Evolutionary conservation across 2,113 vertebrate genomes (phyloP).

Genomic region (Ameiurus melas): DNA sequence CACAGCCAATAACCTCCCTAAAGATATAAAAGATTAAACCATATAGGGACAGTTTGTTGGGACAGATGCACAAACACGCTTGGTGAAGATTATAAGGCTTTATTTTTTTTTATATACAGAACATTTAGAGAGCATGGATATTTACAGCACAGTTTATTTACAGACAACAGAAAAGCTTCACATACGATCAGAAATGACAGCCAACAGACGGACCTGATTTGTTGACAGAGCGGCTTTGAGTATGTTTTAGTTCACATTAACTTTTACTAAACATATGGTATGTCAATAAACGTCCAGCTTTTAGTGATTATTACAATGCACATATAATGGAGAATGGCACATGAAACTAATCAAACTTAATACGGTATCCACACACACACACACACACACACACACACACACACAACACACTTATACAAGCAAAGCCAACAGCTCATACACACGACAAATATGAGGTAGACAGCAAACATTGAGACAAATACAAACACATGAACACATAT

Average conservation of each 20-base stretch:
- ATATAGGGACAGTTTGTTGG: background rate
- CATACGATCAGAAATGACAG: constrained; percentile 28
- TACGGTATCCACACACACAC: constrained; percentile 44
- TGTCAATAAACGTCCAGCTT: constrained; percentile 34
- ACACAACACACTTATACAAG: constrained; percentile 39
- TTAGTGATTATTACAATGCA: constrained; percentile 26
- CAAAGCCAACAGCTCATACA: constrained; percentile 55
- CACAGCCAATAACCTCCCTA: background rate
- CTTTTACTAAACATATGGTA: constrained; percentile 5
- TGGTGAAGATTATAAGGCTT: constrained; percentile 56
- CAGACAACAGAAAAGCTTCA: constrained; percentile 42
- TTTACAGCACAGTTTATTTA: constrained; percentile 68
- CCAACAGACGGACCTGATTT: constrained; percentile 17
- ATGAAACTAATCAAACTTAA: background rate
- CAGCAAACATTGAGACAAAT: constrained; percentile 62
- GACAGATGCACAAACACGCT: constrained; percentile 10
- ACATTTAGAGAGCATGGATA: constrained; percentile 66
- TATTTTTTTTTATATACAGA: constrained; percentile 71
- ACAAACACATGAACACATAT: constrained; percentile 68
- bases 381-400: constrained; percentile 46
- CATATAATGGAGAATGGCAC: constrained; percentile 22
- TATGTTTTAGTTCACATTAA: constrained; percentile 33
- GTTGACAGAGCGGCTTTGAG: constrained; percentile 9
- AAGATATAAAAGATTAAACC: background rate
- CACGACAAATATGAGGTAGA: constrained; percentile 88